Base-by-base conservation (phyloP, 2,113 vertebrate species). In the Scopus umbretta region DNA sequence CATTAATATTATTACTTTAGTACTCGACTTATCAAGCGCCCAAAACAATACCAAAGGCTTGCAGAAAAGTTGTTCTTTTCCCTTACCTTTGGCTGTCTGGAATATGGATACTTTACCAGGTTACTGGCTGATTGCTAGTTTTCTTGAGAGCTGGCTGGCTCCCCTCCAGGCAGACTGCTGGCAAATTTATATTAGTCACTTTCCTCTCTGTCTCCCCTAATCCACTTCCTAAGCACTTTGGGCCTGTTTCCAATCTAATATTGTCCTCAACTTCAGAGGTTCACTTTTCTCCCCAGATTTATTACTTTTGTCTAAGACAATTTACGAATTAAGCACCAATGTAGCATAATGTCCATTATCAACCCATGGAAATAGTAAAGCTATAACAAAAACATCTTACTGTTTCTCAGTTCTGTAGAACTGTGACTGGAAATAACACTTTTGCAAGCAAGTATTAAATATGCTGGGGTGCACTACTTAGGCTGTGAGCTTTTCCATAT, bases 131-230 rank as follows among this genome's bases (percentile, higher is more conserved):
- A 94, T 2, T 92, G 92, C 88, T 92, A 97, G 88, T 92, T 95
- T 94, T 85, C 94, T 91, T 52, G 91, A 97, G 83, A 92, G 86
- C 73, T 94, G 94, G 91, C 86, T 94, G 95, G 67, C 55, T 85
- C 80, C 68, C 66, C 89, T 95, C 89, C 95, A 88, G 89, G 95
- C 80, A 96, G 89, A 97, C 97, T 97, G 95, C 91, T 97, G 96
- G 95, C 91, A 97, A 91, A 97, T 94, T 95, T 65, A 0, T 61
- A 59, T 96, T 92, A 97, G 94, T 97, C 89, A 95, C 14, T 13
- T 63, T 84, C 59, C 82, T 47, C 92, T 86, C 95, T 93, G 49
- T 50, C 93, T 95, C 86, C 30, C 84, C 47, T 83, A 66, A 68
- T 29, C 16, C 55, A 56, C 52, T 70, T 75, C 52, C 83, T 92